phyloP scores from a whole-genome alignment of 2,888 invertebrate genomes.

The Fragum whitleyi region DNA sequence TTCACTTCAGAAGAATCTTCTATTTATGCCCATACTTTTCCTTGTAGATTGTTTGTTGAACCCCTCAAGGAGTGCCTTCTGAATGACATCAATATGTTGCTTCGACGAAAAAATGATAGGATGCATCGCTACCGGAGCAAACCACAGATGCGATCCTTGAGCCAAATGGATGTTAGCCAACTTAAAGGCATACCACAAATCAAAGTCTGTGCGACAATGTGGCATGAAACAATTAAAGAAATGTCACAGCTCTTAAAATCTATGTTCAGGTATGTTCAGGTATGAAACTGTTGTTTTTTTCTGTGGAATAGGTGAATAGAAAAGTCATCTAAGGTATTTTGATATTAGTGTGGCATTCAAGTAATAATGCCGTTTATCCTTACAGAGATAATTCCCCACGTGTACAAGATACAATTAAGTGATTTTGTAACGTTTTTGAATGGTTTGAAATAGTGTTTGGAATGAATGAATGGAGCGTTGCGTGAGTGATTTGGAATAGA shows the following conservation, averaged over 20 bases:
- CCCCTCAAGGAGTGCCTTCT: conserved; percentile 91
- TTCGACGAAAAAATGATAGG: conserved; percentile 91
- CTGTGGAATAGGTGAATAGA: too few relatives aligned
- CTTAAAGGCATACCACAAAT: conserved; percentile 86
- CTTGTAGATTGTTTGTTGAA: conserved; percentile 65
- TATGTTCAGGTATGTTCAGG: conserved; percentile 87
- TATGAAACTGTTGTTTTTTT: too few relatives aligned
- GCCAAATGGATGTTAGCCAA: not conserved
- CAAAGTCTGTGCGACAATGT: conserved; percentile 99
- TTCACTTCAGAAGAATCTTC: too few relatives aligned
- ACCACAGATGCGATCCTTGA: not conserved
- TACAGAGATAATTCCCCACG: too few relatives aligned
- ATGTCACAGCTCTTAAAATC: conserved; percentile 96
- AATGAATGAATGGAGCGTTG: too few relatives aligned
- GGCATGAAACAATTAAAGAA: conserved; percentile 99
- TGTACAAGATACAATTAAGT: too few relatives aligned
- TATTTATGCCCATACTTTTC: too few relatives aligned
- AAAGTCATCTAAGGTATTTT: not conserved
- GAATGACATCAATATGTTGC: conserved; percentile 96
- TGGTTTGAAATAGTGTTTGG: too few relatives aligned
- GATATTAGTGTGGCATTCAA: not conserved
- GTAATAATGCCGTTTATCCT: too few relatives aligned
- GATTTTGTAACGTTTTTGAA: too few relatives aligned
- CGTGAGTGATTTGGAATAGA: too few relatives aligned
- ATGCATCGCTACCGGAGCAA: not conserved